Base-by-base conservation (phyloP, 2,888 invertebrate genomes). In the Catocala sponsa region DNA sequence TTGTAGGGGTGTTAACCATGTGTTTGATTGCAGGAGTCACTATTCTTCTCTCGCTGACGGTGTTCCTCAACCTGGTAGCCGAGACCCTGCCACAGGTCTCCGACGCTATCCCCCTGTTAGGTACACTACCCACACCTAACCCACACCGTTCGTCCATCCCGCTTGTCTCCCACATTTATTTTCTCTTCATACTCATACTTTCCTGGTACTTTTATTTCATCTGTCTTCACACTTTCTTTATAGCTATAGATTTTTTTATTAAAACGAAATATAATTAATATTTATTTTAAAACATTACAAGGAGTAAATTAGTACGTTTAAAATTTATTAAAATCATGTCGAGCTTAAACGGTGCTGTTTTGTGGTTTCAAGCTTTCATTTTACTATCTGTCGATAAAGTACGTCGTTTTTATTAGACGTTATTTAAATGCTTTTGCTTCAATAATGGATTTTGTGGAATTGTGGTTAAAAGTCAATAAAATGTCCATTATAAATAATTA, bases 51-150 rank as follows among this genome's bases (percentile, higher is more conserved):
- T 99, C 99, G 95, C 97, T 99, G 96, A 99, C 99, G 96, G 99
- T 99, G 96, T 99, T 99, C 97, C 98, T 99, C 96, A 98, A 99
- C 96, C 97, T 99, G 96, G 99, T 99, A 95, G 99, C 99, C 86
- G 99, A 99, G 97, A 99, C 99, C 95, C 98, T 99, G 97, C 99
- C 99, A 95, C 99, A 98, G 96, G 99, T 99, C 95, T 99, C 99
- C 95, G 99, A 99, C 96, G 99, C 99, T 95, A 99, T 99, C 96
- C 99, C 99, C 95, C 96, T 99, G 96, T 99, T 99, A 97, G 99
- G 99, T 98, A 98, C 96, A 96, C 93, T 87, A 79, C 85, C 93
- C 94, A 91, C 81, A 88, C 91, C 91, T 87, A 81, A 81, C 86
- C 91, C 84, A 80, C 72, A 83, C 81, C 78, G 82, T 86, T 87